These are phyloP conservation scores for Hecatera dysodea DNA, from an alignment of 2,888 invertebrate genomes.

Conservation along the genomic window DNA sequence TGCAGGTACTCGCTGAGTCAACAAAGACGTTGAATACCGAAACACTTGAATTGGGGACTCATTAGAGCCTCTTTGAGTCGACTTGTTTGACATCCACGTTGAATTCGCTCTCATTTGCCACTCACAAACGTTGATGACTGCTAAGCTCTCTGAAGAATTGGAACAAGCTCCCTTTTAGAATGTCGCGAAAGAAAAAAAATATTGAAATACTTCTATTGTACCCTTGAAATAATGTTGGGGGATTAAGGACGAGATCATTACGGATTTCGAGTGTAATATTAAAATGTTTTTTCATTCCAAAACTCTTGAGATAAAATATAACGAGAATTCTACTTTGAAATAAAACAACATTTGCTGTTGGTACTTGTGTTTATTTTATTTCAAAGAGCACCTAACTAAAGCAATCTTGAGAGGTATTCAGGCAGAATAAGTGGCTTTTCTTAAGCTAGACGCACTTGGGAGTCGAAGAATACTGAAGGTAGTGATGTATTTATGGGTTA, in stretches of 20 bases:
- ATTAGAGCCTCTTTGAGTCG: conserved; percentile 76
- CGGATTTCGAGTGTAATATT: conserved; percentile 49
- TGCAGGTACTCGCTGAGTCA: conserved; percentile 57
- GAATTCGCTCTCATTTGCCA: conserved; percentile 75
- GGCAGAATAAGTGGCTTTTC: conserved; percentile 41
- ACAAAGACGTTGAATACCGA: conserved; percentile 69
- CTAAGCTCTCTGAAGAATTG: conserved; percentile 69
- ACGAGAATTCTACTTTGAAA: conserved; percentile 27
- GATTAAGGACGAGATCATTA: conserved; percentile 59
- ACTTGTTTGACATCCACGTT: conserved; percentile 76
- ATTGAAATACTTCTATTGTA: conserved; percentile 58
- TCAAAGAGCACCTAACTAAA: conserved; percentile 23
- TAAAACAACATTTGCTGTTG: conserved; percentile 25
- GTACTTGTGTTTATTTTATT: conserved; percentile 38
- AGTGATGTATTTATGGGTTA: conserved; percentile 13
- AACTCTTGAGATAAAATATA: conserved; percentile 27
- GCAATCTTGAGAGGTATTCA: conserved; percentile 32
- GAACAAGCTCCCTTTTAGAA: conserved; percentile 68
- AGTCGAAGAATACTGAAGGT: conserved; percentile 10
- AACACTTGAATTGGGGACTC: conserved; percentile 74
- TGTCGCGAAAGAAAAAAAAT: conserved; percentile 52
- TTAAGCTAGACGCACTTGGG: conserved; percentile 38
- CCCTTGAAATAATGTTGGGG: conserved; percentile 59
- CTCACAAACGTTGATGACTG: conserved; percentile 73
- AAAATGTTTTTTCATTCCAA: conserved; percentile 38